phyloP scores from a whole-genome alignment of 1,140 invertebrate species.

The Drosophila nikananu region DNA sequence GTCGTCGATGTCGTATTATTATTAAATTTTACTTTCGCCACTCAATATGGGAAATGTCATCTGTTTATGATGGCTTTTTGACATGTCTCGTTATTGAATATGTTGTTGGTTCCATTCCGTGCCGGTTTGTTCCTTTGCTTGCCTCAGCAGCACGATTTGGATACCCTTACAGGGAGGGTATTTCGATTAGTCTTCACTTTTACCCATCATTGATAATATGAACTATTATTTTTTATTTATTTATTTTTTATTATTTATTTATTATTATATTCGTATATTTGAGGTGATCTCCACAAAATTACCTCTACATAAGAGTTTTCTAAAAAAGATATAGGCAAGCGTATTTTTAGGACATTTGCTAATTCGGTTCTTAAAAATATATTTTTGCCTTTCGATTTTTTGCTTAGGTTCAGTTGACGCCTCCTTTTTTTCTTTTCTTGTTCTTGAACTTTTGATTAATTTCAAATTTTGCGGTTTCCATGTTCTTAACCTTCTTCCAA shows the following conservation, averaged over 20 bases:
- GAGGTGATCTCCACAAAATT: background rate
- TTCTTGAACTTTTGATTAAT: conserved; percentile 72
- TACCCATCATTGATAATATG: no score
- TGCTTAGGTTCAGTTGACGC: background rate
- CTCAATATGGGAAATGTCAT: conserved; percentile 84
- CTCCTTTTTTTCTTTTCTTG: conserved; percentile 14
- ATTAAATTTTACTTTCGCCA: conserved; percentile 84
- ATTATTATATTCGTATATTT: background rate
- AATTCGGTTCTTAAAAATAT: background rate
- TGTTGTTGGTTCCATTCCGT: conserved; percentile 46
- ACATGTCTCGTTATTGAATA: conserved; percentile 84
- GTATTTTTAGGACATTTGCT: background rate
- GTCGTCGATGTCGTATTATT: conserved; percentile 68
- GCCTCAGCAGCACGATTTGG: background rate
- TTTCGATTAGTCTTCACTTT: no score
- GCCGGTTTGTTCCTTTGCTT: conserved; percentile 22
- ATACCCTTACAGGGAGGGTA: conserved; percentile 4
- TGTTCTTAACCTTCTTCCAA: conserved; percentile 13
- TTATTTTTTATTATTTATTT: no score
- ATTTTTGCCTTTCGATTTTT: background rate
- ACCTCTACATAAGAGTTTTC: background rate
- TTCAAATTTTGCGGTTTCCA: conserved; percentile 73
- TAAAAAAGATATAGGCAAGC: no score
- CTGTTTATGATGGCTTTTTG: conserved; percentile 84
- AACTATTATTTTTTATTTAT: no score